Percentiles rank a stretch among this genome's conserved stretches.
Evolutionary conservation across 2,797 vertebrate species (phyloP).

Genomic region (Parambassis ranga): DNA sequence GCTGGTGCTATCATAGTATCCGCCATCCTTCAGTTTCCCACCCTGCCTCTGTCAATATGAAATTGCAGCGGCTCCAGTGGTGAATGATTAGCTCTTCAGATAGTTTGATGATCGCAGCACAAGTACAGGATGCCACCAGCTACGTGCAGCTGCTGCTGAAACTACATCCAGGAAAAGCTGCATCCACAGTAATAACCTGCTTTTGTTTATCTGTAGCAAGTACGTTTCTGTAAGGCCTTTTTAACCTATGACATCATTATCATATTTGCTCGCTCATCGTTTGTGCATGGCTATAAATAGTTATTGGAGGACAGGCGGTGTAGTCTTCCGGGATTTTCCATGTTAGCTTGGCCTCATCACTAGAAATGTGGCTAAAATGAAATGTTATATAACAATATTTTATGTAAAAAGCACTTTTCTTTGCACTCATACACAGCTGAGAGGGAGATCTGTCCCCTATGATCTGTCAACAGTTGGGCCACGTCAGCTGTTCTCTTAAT

Average conservation of each 20-base stretch:
- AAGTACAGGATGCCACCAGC: neutral
- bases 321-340: neutral
- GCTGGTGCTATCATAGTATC: neutral
- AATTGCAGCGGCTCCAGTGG: neutral
- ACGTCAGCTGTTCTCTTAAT: conserved; percentile 74
- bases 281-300: conserved; percentile 56
- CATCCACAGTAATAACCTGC: conserved; percentile 7
- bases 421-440: conserved; percentile 16
- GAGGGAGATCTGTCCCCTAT: conserved; percentile 35
- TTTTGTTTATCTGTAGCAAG: conserved; percentile 27
- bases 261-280: conserved; percentile 56
- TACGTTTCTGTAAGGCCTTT: conserved; percentile 10
- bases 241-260: conserved; percentile 60
- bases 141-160: neutral
- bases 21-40: neutral
- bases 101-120: neutral
- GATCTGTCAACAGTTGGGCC: conserved; percentile 61
- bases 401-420: neutral
- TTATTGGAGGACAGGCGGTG: neutral
- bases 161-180: conserved; percentile 5
- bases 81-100: conserved; percentile 15
- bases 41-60: neutral
- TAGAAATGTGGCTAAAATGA: neutral
- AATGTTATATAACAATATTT: neutral
- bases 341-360: neutral